Conservation (phyloP, 2,888 invertebrate species). For the Apamea anceps region DNA sequence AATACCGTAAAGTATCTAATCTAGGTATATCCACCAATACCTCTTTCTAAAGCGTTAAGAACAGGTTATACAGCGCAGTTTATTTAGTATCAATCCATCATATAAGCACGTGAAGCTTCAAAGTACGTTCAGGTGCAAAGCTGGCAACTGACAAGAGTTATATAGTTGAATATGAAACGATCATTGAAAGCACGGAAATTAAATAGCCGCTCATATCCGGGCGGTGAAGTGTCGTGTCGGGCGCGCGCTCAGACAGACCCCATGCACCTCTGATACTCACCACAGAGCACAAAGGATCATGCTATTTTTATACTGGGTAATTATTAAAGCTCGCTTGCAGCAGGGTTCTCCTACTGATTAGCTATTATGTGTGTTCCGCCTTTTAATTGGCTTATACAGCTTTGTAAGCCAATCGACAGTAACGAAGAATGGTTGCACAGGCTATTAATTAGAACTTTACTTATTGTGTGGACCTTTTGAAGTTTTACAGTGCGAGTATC, state of each 20-base stretch:
- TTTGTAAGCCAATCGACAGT: conserved; percentile 1
- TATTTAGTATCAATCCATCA: conserved; percentile 57
- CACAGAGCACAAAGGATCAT: conserved; percentile 32
- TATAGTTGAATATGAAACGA: conserved; percentile 81
- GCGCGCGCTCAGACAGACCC: conserved; percentile 47
- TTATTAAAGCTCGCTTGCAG: conserved; percentile 21
- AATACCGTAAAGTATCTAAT: conserved; percentile 5
- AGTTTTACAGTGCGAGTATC: background rate
- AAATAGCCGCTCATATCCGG: conserved; percentile 89
- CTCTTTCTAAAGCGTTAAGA: conserved; percentile 8
- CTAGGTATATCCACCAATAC: conserved; percentile 6
- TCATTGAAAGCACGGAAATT: conserved; percentile 88
- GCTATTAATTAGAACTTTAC: conserved; percentile 8
- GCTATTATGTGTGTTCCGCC: conserved; percentile 13
- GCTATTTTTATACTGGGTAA: conserved; percentile 21
- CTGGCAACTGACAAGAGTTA: conserved; percentile 76
- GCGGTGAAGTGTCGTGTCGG: conserved; percentile 76
- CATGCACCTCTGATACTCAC: conserved; percentile 47
- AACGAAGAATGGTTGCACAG: background rate
- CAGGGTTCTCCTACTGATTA: conserved; percentile 23
- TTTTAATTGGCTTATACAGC: conserved; percentile 10
- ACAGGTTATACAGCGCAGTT: conserved; percentile 43
- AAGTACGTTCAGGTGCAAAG: conserved; percentile 62
- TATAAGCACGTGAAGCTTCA: conserved; percentile 52
- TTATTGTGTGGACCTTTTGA: background rate